Percentiles rank a stretch among this genome's conserved stretches.
Evolutionary conservation across 2,113 vertebrate species (phyloP).

Genomic region (Falco punctatus): DNA sequence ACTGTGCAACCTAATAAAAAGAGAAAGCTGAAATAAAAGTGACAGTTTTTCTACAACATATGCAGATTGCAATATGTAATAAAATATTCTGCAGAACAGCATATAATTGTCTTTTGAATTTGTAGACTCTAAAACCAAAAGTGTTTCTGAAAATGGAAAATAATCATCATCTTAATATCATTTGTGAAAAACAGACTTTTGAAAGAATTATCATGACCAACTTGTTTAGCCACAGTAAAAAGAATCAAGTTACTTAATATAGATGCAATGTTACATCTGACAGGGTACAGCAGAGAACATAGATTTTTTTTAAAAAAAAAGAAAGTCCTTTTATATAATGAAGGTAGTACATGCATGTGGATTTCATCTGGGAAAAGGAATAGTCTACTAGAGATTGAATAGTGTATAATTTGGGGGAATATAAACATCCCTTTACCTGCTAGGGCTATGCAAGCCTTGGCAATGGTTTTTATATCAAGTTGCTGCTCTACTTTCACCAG

Average conservation of each 20-base stretch:
- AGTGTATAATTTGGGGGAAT: background rate
- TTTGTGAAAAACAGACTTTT: background rate
- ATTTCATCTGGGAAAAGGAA: background rate
- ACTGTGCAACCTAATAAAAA: background rate
- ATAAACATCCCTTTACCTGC: background rate
- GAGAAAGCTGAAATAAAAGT: background rate
- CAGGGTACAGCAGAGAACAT: background rate
- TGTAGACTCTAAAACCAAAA: background rate
- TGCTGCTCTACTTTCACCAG: background rate
- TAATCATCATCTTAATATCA: background rate
- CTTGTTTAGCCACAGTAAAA: background rate
- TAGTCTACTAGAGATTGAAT: background rate
- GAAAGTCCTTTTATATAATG: background rate
- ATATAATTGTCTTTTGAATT: background rate
- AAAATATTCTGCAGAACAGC: background rate
- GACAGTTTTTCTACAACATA: background rate
- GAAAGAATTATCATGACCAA: background rate
- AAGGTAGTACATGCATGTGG: background rate
- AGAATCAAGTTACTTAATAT: background rate
- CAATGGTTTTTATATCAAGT: background rate
- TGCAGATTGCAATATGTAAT: background rate
- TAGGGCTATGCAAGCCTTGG: background rate
- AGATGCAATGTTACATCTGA: background rate
- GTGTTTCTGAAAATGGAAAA: background rate
- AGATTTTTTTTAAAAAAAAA: background rate